Evolutionary conservation across 2,888 invertebrate species (phyloP), one percentile per base, ranked within the genome.

Genomic region (Lypha dubia): DNA sequence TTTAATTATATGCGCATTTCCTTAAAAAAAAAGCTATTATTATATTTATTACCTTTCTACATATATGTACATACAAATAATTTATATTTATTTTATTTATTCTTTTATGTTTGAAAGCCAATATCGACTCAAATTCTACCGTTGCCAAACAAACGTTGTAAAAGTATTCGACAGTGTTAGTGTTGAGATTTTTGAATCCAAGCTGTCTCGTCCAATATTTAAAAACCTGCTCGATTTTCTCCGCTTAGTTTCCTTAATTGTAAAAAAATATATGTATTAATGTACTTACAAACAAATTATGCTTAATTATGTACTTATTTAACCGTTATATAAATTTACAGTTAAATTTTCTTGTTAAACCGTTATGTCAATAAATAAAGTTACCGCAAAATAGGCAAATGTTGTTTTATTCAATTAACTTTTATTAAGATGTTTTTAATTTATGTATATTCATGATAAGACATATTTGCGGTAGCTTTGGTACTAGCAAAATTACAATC

Each of bases 361-460:
- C 44, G 70, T 70, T 83, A 75, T 77, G 51, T 85, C 24, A 80
- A 83, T 77, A 83, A 83, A 77, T 83, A 90, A 91, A 90, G 91
- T 90, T 91, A 90, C 91, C 90, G 89, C 90, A 91, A 90, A 89
- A 90, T 68, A 84, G 80, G 80, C 85, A 84, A 86, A 28, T 84
- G 89, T 90, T 90, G 90, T 90, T 90, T 90, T 89, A 91, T 90
- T 86, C 63, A 74, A 53, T 70, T 62, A 11, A 11, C 24, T 62
- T 17, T 3, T 8, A n/a, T 22, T 24, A 22, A 58, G 20, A 38
- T 53, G 24, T 44, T 63, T 28, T 65, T 24, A 11, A n/a, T 11
- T 46, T 17, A 44, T 63, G n/a, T 35, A 44, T 32, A 44, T 15
- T 32, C 35, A 9, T 7, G 9, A 24, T 28, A 44, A 65, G 13